phyloP scores from a whole-genome alignment of 2,888 invertebrate species.

The Lymantria dispar region DNA sequence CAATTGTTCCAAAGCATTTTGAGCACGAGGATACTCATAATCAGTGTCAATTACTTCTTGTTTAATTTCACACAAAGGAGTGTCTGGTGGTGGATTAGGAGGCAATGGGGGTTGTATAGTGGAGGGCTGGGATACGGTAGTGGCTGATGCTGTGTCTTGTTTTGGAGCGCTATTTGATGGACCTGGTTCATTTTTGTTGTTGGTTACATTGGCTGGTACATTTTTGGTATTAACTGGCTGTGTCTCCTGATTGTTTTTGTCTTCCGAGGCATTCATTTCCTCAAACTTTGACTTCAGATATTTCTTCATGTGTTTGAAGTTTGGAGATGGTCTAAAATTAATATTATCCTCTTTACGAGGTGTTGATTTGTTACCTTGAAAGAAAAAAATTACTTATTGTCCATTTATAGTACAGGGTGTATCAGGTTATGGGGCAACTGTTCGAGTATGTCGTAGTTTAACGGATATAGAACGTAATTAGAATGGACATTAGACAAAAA shows the following conservation, averaged over 20 bases:
- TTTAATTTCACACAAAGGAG: constrained; percentile 33
- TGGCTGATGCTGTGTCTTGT: neutral
- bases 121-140: neutral
- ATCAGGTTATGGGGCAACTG: too few species aligned
- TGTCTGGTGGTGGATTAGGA: constrained; percentile 48
- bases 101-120: constrained; percentile 49
- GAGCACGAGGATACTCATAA: neutral
- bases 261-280: constrained; percentile 1
- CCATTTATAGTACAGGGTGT: too few species aligned
- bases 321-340: constrained; percentile 55
- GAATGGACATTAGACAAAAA: too few species aligned
- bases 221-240: neutral
- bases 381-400: neutral
- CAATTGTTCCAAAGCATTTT: neutral
- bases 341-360: constrained; percentile 43
- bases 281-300: constrained; percentile 53
- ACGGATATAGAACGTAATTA: too few species aligned
- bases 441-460: too few species aligned
- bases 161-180: neutral
- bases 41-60: constrained; percentile 45
- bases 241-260: neutral
- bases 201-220: neutral
- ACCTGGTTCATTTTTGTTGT: neutral
- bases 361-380: neutral
- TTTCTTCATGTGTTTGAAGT: constrained; percentile 66